These are phyloP conservation scores for Myathropa florea DNA, from an alignment of 2,888 invertebrate genomes.

Conservation along the genomic window DNA sequence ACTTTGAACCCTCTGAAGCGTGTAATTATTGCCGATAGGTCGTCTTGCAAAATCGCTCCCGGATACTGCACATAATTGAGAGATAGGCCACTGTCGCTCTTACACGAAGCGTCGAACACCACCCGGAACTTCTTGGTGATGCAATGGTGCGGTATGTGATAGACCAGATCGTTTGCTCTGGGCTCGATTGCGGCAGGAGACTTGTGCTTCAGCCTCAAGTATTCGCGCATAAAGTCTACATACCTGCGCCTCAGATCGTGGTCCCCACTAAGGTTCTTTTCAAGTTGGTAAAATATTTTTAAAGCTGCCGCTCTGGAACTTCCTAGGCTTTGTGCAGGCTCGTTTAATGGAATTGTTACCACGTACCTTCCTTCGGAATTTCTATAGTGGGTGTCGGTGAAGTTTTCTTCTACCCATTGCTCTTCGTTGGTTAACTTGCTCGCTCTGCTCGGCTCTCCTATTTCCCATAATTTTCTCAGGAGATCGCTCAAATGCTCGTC, in stretches of 20 bases:
- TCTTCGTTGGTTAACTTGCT: not conserved
- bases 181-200: too few relatives aligned
- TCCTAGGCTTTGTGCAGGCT: not conserved
- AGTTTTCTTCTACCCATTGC: too few relatives aligned
- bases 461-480: not conserved
- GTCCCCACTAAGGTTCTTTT: not conserved
- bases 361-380: not conserved
- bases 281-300: too few relatives aligned
- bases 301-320: not conserved
- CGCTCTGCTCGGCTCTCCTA: not conserved
- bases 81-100: not conserved
- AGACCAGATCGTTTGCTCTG: too few relatives aligned
- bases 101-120: not conserved
- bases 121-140: not conserved
- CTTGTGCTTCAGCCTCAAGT: too few relatives aligned
- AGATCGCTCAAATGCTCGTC: too few relatives aligned
- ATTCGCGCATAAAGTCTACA: too few relatives aligned
- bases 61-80: constrained; percentile 12
- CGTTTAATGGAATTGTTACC: constrained; percentile 5
- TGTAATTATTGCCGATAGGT: not conserved
- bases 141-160: not conserved
- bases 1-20: constrained; percentile 18
- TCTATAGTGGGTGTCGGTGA: too few relatives aligned
- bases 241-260: too few relatives aligned
- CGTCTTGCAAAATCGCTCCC: constrained; percentile 4